phyloP scores from a whole-genome alignment of 2,113 vertebrate genomes.

The Dromas ardeola region DNA sequence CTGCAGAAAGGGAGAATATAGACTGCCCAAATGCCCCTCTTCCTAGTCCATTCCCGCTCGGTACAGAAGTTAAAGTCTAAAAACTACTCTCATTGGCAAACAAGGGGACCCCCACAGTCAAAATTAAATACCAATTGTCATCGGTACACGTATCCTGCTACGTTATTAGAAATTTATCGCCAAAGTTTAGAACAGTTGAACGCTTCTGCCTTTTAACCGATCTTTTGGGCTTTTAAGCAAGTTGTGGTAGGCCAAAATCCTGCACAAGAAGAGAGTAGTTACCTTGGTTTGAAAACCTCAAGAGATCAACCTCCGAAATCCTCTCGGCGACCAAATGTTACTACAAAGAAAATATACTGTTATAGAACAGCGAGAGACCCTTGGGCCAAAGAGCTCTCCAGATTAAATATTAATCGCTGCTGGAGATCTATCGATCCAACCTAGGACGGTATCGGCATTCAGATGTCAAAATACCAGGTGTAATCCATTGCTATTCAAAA shows the following conservation, averaged over 20 bases:
- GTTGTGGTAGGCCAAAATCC: background rate
- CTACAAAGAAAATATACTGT: background rate
- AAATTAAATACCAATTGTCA: background rate
- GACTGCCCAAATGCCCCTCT: background rate
- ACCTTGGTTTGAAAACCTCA: background rate
- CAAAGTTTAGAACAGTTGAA: background rate
- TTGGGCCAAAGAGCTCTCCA: background rate
- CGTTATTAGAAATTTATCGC: background rate
- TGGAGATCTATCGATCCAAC: background rate
- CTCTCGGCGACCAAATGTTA: background rate
- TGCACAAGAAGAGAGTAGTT: background rate
- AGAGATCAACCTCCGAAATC: background rate
- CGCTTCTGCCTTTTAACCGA: background rate
- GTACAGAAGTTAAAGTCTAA: background rate
- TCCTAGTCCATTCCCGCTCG: background rate
- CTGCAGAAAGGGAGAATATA: background rate
- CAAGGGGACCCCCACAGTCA: background rate
- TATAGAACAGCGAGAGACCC: background rate
- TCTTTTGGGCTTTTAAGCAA: background rate
- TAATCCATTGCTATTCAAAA: background rate
- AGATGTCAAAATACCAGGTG: background rate
- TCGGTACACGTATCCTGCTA: background rate
- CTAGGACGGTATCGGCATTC: fast-evolving
- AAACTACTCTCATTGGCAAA: background rate
- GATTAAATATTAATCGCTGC: background rate